These are phyloP conservation scores for Nycticryphes semicollaris DNA, from an alignment of 2,113 vertebrate species.

Conservation along the genomic window DNA sequence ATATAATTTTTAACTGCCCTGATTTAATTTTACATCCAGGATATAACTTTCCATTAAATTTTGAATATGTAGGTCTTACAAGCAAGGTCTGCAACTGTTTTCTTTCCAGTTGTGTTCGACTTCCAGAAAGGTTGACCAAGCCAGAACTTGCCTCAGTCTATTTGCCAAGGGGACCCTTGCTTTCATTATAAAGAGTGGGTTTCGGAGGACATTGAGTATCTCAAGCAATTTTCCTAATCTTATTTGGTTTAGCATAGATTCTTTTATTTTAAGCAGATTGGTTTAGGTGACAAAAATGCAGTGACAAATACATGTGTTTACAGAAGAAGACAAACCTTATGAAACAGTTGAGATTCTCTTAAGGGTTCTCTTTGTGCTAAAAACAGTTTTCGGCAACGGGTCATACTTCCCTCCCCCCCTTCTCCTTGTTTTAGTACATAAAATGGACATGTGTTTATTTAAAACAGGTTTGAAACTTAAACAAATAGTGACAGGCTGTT, in stretches of 20 bases:
- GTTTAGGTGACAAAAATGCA: conserved; percentile 30
- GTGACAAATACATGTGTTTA: conserved; percentile 17
- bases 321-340: conserved; percentile 1
- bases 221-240: conserved; percentile 25
- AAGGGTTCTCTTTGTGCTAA: conserved; percentile 33
- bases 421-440: conserved; percentile 70
- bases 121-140: conserved; percentile 23
- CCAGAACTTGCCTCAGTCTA: background rate
- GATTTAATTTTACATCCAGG: conserved; percentile 47
- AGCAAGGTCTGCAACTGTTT: background rate
- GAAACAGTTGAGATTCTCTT: conserved; percentile 15
- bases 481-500: conserved; percentile 81
- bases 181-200: conserved; percentile 12
- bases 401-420: background rate
- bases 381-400: conserved; percentile 8
- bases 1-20: conserved; percentile 12
- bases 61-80: conserved; percentile 17
- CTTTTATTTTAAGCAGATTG: background rate
- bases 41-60: conserved; percentile 38
- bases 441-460: conserved; percentile 78
- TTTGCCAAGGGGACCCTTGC: conserved; percentile 11
- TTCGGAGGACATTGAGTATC: conserved; percentile 6
- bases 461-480: conserved; percentile 79
- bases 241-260: conserved; percentile 19
- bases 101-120: background rate